A percentile compares a stretch with the other conserved stretches of the same genome.
Conservation (phyloP, 2,888 invertebrate species). For the Melitaea athalia region DNA sequence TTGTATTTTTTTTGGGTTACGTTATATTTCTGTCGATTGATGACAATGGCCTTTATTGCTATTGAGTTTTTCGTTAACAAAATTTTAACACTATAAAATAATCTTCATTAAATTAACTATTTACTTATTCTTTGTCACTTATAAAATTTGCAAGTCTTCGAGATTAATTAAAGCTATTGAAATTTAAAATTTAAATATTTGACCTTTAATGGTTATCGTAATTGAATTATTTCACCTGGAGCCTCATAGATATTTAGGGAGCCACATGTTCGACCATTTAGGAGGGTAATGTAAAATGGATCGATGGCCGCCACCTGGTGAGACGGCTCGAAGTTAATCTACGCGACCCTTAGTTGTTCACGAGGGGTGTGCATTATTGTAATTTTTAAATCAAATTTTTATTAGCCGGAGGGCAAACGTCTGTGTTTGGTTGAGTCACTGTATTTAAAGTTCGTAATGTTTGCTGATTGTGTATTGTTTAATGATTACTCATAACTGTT, state of each 20-base stretch:
- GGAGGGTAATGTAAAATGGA: slow-evolving; percentile 45
- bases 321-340: slow-evolving; percentile 54
- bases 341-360: slow-evolving; percentile 36
- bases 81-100: neutral
- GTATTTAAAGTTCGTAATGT: slow-evolving; percentile 8
- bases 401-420: slow-evolving; percentile 33
- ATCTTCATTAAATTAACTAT: neutral
- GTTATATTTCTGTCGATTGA: slow-evolving; percentile 50
- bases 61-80: slow-evolving; percentile 18
- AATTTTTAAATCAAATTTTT: slow-evolving; percentile 43
- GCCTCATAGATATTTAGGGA: slow-evolving; percentile 27
- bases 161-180: neutral
- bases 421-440: slow-evolving; percentile 29
- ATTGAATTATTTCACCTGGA: slow-evolving; percentile 41
- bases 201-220: slow-evolving; percentile 26
- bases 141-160: neutral
- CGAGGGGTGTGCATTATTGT: slow-evolving; percentile 43
- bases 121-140: too few species aligned
- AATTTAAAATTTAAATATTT: slow-evolving; percentile 10
- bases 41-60: slow-evolving; percentile 34
- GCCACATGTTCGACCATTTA: slow-evolving; percentile 42
- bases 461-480: slow-evolving; percentile 12
- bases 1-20: slow-evolving; percentile 52
- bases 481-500: neutral
- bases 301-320: slow-evolving; percentile 59